These are phyloP conservation scores for Cynocephalus volans DNA, from an alignment of 2,113 vertebrate genomes.

Conservation along the genomic window DNA sequence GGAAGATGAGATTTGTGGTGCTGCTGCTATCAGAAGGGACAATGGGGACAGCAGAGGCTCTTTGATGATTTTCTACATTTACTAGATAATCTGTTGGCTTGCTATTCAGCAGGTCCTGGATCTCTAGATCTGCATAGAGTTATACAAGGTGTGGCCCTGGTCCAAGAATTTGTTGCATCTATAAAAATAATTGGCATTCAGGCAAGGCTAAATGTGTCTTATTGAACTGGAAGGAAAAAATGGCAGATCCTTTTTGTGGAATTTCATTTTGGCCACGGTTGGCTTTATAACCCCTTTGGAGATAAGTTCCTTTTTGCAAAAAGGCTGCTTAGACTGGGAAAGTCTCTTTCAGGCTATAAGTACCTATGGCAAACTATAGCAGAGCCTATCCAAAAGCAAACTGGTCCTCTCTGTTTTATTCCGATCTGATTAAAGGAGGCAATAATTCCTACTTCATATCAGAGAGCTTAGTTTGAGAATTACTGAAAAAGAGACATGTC, in stretches of 20 bases:
- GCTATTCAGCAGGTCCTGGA: neutral
- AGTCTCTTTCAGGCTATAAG: neutral
- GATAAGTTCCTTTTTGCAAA: neutral
- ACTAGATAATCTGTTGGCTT: neutral
- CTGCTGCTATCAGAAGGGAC: neutral
- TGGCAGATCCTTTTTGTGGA: conserved; percentile 11
- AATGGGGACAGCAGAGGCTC: neutral
- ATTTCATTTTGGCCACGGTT: neutral
- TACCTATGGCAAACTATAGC: neutral
- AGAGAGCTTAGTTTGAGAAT: neutral
- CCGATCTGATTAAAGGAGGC: neutral
- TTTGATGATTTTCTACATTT: neutral
- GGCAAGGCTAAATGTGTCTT: neutral
- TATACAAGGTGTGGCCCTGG: neutral
- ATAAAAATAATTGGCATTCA: conserved; percentile 20
- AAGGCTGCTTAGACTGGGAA: neutral
- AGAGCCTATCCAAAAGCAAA: neutral
- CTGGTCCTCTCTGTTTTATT: neutral
- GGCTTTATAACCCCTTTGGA: neutral
- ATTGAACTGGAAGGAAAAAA: neutral
- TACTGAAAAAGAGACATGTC: neutral
- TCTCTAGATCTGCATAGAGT: neutral
- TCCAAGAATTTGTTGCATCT: neutral
- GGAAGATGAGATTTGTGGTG: neutral
- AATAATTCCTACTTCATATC: neutral